Base-by-base conservation (phyloP, 2,797 vertebrate genomes). In the Sciurus carolinensis region DNA sequence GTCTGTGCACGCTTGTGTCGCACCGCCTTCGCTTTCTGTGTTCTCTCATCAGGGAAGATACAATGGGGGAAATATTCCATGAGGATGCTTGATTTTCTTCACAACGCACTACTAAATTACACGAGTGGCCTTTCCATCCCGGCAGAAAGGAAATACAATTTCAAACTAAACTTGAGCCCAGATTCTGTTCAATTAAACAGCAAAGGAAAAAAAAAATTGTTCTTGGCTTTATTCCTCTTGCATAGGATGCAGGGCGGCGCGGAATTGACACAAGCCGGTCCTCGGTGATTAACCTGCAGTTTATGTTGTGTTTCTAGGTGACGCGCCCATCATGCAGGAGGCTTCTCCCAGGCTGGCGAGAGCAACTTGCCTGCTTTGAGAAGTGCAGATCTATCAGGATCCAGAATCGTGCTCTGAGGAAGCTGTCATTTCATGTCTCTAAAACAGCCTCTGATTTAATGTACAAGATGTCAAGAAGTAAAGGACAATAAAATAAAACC, bases 401-500 rank as follows among this genome's bases (percentile, higher is more conserved):
- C 98, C 94, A 96, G 92, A 92, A 94, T 71, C 11, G 0, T 12
- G 81, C 94, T 97, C 87, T 4, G 7, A 97, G 97, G 97, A 95
- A 97, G 83, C 94, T 98, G 94, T 95, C 95, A 89, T 98, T 97
- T 96, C 69, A 20, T 20, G 88, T 86, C 95, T 96, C 90, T 96
- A 93, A 97, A 98, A 97, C 75, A 79, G 96, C 75, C 95, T 92
- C 95, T 94, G 92, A 94, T 87, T 96, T 95, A 88, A 94, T 24
- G 80, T 92, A 96, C 94, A 97, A 97, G 97, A 96, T 4, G 10
- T 54, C 92, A 97, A 97, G 91, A 97, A 98, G 97, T 42, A 95
- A 94, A 73, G 86, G 28, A 91, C 93, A 84, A 88, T 69, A 87
- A 97, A 98, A 97, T 87, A 97, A 98, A 26, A 66, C 64, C 75